phyloP scores from a whole-genome alignment of 2,113 vertebrate species.

The Pachyramphus minor region DNA sequence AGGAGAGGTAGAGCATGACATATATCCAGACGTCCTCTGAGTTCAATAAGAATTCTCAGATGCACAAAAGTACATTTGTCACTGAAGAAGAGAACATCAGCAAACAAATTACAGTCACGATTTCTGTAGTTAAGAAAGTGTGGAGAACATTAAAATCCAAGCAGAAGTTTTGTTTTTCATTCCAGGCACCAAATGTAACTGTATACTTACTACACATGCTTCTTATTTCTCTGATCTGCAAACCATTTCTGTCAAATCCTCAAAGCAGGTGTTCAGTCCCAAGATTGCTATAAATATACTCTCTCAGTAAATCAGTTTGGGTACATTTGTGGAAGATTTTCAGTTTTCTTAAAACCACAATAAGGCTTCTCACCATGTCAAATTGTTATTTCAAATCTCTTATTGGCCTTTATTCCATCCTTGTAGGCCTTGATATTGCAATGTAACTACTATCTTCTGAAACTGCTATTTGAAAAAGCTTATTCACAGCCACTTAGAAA shows the following conservation, averaged over 20 bases:
- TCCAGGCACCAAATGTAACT: constrained; percentile 55
- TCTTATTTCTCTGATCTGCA: constrained; percentile 71
- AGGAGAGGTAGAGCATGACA: not conserved
- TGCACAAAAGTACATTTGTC: not conserved
- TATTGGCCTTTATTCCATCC: not conserved
- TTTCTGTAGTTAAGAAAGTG: not conserved
- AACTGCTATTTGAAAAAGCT: constrained; percentile 41
- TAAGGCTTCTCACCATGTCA: constrained; percentile 27
- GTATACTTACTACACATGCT: constrained; percentile 62
- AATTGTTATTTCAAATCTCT: constrained; percentile 46
- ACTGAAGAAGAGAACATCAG: not conserved
- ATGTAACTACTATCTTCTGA: constrained; percentile 14
- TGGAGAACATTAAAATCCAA: constrained; percentile 25
- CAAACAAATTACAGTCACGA: not conserved
- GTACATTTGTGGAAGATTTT: not conserved
- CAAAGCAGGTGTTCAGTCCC: constrained; percentile 52
- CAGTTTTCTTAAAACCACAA: not conserved
- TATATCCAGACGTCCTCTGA: not conserved
- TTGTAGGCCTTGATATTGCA: not conserved
- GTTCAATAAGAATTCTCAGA: not conserved
- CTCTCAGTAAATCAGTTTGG: not conserved
- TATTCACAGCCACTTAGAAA: constrained; percentile 30
- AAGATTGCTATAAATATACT: constrained; percentile 55
- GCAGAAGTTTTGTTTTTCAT: constrained; percentile 48
- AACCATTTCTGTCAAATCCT: constrained; percentile 62